Percentiles rank a stretch among this genome's conserved stretches.
phyloP scores from a whole-genome alignment of 1,140 invertebrate genomes.

The Sweltsa coloradensis region DNA sequence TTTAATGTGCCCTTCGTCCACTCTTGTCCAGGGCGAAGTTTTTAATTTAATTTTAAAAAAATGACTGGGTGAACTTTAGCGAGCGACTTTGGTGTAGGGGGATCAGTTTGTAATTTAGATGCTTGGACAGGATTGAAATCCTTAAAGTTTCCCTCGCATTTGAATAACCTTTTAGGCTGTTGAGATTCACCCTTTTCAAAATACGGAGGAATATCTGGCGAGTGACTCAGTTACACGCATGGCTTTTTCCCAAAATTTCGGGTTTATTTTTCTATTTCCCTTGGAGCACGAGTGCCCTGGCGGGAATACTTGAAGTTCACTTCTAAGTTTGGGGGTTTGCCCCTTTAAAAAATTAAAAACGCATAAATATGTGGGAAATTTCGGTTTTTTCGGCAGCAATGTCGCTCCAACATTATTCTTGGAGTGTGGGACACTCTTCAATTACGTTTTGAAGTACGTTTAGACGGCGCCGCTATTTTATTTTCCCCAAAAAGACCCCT shows the following conservation, averaged over 20 bases:
- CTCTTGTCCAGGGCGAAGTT: no score
- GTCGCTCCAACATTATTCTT: constrained; percentile 11
- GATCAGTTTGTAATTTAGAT: constrained; percentile 14
- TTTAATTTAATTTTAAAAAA: constrained; percentile 2
- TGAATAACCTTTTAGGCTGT: constrained; percentile 14
- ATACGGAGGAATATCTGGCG: constrained; percentile 16
- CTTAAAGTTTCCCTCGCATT: constrained; percentile 6
- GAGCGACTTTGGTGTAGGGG: constrained; percentile 9
- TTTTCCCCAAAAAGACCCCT: constrained; percentile 15
- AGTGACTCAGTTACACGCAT: constrained; percentile 12
- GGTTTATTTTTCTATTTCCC: constrained; percentile 15
- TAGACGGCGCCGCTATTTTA: constrained; percentile 18
- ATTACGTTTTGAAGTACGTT: constrained; percentile 14
- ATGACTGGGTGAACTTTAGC: constrained; percentile 8
- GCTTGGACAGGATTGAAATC: constrained; percentile 9
- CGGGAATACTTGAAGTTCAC: constrained; percentile 16
- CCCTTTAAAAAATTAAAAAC: constrained; percentile 4
- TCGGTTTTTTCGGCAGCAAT: constrained; percentile 5
- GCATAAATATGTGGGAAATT: constrained; percentile 9
- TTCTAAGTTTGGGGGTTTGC: constrained; percentile 8
- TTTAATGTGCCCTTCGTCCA: no score
- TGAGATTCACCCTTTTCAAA: constrained; percentile 9
- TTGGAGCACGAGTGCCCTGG: constrained; percentile 17
- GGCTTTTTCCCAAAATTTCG: constrained; percentile 13
- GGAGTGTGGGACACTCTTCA: constrained; percentile 5